Evolutionary conservation across 2,797 vertebrate species (phyloP), one percentile per base, ranked within the genome.

Genomic region (Novumbra hubbsi): DNA sequence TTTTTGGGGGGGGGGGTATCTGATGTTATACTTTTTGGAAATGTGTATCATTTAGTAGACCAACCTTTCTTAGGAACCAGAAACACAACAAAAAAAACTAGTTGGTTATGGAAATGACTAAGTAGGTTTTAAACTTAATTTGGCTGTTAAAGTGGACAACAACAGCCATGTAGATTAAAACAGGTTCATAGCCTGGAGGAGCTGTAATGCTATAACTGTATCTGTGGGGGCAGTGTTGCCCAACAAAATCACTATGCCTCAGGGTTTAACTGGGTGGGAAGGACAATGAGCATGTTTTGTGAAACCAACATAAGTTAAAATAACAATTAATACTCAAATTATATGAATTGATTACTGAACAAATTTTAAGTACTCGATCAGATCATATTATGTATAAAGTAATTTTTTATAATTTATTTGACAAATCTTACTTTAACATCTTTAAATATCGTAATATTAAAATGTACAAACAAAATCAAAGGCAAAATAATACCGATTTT

Each of bases 221-320:
- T 90, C 68, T 67, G 74, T 88, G 86, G 93, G 84, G 91, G 94
- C 92, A 91, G 90, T 84, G 85, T 68, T 92, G 92, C 78, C 93
- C 86, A 92, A 60, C 55, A 84, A 87, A 93, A 94, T 92, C 87
- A 49, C 38, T 73, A 68, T 79, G 76, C 80, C 69, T 60, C 12
- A 27, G n/a, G 9, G n/a, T 57, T 57, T 16, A 57, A 69, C 71
- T 11, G 32, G 11, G 34, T 49, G 55, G 19, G 34, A 24, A n/a
- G 52, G 30, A n/a, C 48, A 55, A 34, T 75, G 21, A 73, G 32
- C 11, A 73, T 65, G 21, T 76, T 72, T 68, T 71, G 6, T 60
- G 5, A 21, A 34, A 32, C 6, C 55, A 28, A 71, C 15, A 5
- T 55, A 15, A n/a, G 32, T 41, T 24, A 9, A 32, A 16, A 17